A percentile compares a stretch with the other conserved stretches of the same genome.
Evolutionary conservation across 2,888 invertebrate species (phyloP).

Genomic region (Rhamnusium bicolor): DNA sequence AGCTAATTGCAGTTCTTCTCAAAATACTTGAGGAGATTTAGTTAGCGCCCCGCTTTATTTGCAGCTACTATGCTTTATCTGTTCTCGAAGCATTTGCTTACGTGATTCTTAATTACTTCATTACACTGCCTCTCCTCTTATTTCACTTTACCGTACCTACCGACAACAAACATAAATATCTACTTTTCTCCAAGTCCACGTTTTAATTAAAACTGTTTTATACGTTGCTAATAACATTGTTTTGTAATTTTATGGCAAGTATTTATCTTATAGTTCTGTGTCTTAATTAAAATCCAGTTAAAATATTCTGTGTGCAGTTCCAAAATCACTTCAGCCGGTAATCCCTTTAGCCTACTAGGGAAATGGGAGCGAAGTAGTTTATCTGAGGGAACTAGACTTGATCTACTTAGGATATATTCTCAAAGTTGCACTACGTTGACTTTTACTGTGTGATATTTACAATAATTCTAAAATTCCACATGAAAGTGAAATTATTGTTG

Average conservation of each 20-base stretch:
- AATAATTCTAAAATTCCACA: no score
- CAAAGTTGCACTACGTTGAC: background rate
- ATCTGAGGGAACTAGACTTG: background rate
- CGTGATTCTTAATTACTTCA: conserved; percentile 67
- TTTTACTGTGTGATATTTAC: no score
- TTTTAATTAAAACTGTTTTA: conserved; percentile 33
- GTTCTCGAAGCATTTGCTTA: conserved; percentile 64
- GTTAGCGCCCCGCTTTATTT: conserved; percentile 65
- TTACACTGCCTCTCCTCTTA: conserved; percentile 54
- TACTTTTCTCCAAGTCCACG: conserved; percentile 22
- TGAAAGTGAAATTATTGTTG: no score
- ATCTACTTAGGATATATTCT: no score
- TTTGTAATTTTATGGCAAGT: conserved; percentile 20
- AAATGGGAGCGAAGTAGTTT: background rate
- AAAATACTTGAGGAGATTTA: conserved; percentile 67
- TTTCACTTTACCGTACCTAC: conserved; percentile 40
- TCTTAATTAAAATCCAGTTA: conserved; percentile 22
- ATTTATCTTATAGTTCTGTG: conserved; percentile 9
- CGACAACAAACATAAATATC: conserved; percentile 32
- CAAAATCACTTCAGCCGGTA: background rate
- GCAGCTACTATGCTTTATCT: conserved; percentile 61
- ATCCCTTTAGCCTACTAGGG: background rate
- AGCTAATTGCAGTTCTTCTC: conserved; percentile 70
- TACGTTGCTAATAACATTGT: conserved; percentile 31
- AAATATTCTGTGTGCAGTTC: background rate